Percentiles rank a stretch among this genome's conserved stretches.
Conservation (phyloP, 2,888 invertebrate genomes). For the Eristalis tenax region DNA sequence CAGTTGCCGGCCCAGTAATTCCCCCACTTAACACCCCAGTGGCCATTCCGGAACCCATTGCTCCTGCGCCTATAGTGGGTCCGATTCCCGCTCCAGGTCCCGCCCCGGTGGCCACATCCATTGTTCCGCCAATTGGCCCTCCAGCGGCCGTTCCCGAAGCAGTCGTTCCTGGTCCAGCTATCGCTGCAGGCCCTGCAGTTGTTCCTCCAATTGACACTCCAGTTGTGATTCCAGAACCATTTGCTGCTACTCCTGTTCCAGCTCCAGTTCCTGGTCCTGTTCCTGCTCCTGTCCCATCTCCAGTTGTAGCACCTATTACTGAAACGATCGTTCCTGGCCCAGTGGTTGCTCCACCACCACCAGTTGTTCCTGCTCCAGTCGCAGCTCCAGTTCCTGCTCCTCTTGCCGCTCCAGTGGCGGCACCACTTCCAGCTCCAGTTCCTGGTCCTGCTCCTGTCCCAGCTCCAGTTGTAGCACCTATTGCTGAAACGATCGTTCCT, state of each 20-base stretch:
- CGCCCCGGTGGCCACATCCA: not conserved
- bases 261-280: conserved; percentile 20
- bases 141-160: not conserved
- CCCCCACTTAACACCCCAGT: conserved; percentile 27
- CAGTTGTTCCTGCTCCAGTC: too few species aligned
- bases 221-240: not conserved
- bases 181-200: not conserved
- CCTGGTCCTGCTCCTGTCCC: too few species aligned
- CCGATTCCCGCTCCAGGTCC: not conserved
- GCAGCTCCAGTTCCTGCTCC: conserved; percentile 52
- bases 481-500: too few species aligned
- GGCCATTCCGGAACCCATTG: not conserved
- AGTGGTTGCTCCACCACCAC: too few species aligned
- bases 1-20: too few species aligned
- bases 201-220: not conserved
- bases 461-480: too few species aligned
- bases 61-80: conserved; percentile 39
- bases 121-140: conserved; percentile 52
- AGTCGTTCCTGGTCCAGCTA: conserved; percentile 12
- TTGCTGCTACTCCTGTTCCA: not conserved
- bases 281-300: too few species aligned
- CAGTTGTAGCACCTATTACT: too few species aligned
- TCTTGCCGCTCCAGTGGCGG: not conserved
- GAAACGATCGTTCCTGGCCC: too few species aligned
- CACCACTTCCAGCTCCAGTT: too few species aligned